Base-by-base conservation (phyloP, 1,140 invertebrate genomes). In the Archegozetes longisetosus region DNA sequence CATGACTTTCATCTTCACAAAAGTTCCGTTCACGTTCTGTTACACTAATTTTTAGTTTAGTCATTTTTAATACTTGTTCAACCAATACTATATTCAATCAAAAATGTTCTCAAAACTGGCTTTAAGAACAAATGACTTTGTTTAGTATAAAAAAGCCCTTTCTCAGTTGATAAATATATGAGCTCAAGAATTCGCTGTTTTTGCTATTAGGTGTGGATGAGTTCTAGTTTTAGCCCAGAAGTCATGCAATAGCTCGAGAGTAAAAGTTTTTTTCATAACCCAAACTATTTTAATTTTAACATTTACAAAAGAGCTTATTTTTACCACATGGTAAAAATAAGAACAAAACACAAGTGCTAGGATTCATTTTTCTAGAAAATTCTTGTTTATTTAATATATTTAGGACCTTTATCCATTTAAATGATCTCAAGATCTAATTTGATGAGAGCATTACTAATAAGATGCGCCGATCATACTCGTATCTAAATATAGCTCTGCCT, bases 21-120 rank as follows among this genome's bases (percentile, higher is more conserved):
- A 61, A 61, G 29, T 61, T 61, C 1, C 59, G 59, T 23, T 61
- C 59, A 6, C 59, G 55, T 12, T 61, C 59, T 22, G 55, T 56
- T 17, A 61, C 14, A 61, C 58, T 61, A 20, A 61, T 32, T 26
- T 61, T 61, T 20, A 61, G 25, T 2, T 55, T 61, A 13, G 9
- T 26, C 17, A 61, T 40, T 40, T 6, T 40, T 40, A 9, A 40
- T 40, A 9, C 6, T 17, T 40, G 32, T 9, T 40, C 17, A 40
- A 40, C 17, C 6, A 9, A 9, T 9, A 40, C 17, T 9, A 40
- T 40, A 9, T 9, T 9, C 17, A 40, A 6, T 9, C 32, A 40
- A 40, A 40, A 40, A 40, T 40, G 17, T 17, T 40, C 6, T 9
- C 17, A 40, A 40, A 9, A 40, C 17, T 17, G 17, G 17, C 17